A percentile compares a stretch with the other conserved stretches of the same genome.
phyloP scores from a whole-genome alignment of 2,113 vertebrate species.

The Oriolus oriolus region DNA sequence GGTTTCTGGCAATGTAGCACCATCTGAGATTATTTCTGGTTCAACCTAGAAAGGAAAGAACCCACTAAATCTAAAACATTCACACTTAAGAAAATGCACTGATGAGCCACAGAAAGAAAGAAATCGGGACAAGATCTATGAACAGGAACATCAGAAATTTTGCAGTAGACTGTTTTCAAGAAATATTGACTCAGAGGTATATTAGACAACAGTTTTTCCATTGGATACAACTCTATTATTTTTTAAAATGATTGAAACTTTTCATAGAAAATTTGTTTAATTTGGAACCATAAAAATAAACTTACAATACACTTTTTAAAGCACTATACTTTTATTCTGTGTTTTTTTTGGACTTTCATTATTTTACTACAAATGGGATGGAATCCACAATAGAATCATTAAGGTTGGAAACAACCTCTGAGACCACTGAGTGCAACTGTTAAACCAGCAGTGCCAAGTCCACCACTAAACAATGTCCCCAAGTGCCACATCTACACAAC shows the following conservation, averaged over 20 bases:
- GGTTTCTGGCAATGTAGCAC: neutral
- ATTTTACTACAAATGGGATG: neutral
- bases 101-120: neutral
- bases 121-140: neutral
- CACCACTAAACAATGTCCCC: neutral
- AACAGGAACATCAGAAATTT: neutral
- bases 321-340: neutral
- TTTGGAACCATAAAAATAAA: neutral
- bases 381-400: neutral
- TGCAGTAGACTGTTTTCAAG: neutral
- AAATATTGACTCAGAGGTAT: neutral
- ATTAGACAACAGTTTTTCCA: neutral
- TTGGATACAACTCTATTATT: neutral
- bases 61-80: neutral
- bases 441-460: neutral
- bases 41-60: neutral
- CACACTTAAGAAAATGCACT: neutral
- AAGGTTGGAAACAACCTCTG: neutral
- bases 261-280: neutral
- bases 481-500: neutral
- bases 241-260: neutral
- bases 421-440: neutral
- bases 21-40: neutral
- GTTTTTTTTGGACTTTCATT: neutral
- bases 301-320: neutral